Evolutionary conservation across 2,888 invertebrate species (phyloP).

Genomic region (Netelia virgata): DNA sequence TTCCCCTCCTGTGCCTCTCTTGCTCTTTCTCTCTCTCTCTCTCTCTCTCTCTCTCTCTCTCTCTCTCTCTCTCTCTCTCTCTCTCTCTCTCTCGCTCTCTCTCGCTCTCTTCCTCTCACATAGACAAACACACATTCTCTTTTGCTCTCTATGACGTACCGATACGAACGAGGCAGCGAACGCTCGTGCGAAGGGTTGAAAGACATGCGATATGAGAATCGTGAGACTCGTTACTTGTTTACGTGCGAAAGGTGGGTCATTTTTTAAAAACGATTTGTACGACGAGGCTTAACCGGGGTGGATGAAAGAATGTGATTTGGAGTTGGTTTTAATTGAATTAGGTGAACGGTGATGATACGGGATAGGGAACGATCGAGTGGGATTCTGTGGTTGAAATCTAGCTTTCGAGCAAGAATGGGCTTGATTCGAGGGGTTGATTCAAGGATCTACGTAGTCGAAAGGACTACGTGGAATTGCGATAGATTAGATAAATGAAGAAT

Average conservation of each 20-base stretch:
- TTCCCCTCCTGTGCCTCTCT: background rate
- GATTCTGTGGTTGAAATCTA: no score
- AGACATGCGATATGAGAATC: background rate
- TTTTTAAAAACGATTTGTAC: background rate
- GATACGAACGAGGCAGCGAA: background rate
- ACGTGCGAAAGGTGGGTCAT: background rate
- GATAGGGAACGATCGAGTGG: no score
- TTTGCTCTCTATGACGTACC: background rate
- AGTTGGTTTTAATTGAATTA: no score
- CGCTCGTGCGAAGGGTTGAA: background rate
- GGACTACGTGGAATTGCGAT: no score
- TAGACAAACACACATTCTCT: background rate
- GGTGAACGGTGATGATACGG: no score
- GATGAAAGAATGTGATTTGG: no score
- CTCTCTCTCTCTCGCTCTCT: conserved; percentile 17
- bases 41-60: background rate
- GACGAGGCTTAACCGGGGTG: background rate
- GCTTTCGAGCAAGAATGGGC: no score
- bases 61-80: background rate
- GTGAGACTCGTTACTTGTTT: conserved; percentile 2
- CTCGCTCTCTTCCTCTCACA: no score
- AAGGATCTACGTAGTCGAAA: no score
- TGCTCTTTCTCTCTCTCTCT: background rate
- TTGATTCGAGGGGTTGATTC: no score
- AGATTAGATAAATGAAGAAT: no score